These are phyloP conservation scores for Babyrousa celebensis DNA, from an alignment of 2,797 vertebrate genomes.

Conservation along the genomic window DNA sequence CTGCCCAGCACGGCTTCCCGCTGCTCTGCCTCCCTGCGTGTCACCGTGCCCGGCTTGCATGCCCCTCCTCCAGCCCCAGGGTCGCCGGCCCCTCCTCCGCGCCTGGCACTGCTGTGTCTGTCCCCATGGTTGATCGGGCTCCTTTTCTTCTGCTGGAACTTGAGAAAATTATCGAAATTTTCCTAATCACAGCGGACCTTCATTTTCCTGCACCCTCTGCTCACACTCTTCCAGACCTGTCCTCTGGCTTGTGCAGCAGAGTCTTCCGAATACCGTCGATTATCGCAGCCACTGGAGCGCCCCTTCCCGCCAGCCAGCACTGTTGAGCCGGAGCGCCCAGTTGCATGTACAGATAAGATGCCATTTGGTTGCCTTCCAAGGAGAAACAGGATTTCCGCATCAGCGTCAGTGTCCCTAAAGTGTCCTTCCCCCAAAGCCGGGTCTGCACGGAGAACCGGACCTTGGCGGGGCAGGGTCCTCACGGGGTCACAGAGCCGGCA, in stretches of 20 bases:
- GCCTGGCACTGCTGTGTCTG: too few species aligned
- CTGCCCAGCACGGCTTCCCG: fast-evolving
- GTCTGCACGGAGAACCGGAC: neutral
- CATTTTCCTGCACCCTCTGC: neutral
- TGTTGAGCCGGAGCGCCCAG: neutral
- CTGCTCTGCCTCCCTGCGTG: neutral
- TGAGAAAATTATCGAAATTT: neutral
- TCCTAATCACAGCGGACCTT: neutral
- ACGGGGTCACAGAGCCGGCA: neutral
- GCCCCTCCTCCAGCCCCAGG: neutral
- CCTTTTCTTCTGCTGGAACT: neutral
- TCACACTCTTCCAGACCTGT: neutral
- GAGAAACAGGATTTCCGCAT: fast-evolving
- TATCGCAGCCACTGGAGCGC: fast-evolving
- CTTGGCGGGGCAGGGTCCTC: neutral
- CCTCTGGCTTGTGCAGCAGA: neutral
- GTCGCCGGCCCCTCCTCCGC: fast-evolving
- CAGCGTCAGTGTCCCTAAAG: neutral
- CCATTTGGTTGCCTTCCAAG: fast-evolving
- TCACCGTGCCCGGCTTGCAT: neutral
- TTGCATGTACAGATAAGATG: fast-evolving
- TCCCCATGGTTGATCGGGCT: fast-evolving
- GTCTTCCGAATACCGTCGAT: neutral
- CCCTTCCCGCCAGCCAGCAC: fast-evolving
- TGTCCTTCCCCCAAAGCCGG: neutral